Conservation (phyloP, 2,113 vertebrate species). For the Trichechus manatus region DNA sequence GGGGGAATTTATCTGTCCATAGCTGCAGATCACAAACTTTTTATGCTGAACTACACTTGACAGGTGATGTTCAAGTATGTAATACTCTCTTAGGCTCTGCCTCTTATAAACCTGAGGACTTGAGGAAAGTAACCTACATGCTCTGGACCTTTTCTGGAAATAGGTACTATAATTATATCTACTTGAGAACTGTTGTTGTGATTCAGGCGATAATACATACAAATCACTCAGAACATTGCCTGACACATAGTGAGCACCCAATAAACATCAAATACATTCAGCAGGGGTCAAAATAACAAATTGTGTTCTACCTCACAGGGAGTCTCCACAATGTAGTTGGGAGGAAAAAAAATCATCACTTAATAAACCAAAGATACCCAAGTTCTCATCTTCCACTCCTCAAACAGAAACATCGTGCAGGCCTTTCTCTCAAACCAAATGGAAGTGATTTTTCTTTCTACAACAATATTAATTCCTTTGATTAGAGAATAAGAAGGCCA, state of each 20-base stretch:
- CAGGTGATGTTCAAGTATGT: neutral
- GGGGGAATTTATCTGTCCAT: neutral
- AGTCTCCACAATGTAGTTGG: neutral
- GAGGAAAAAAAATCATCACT: neutral
- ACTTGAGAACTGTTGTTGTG: neutral
- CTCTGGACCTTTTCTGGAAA: neutral
- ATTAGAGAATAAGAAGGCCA: constrained; percentile 44
- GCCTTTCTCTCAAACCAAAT: constrained; percentile 53
- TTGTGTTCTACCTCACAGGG: neutral
- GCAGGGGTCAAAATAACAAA: constrained; percentile 7
- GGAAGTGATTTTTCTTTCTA: constrained; percentile 59
- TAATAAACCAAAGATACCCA: neutral
- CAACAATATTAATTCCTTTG: constrained; percentile 62
- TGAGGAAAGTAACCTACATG: neutral
- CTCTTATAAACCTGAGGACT: neutral
- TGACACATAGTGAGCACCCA: neutral
- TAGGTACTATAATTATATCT: neutral
- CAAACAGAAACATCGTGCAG: constrained; percentile 5
- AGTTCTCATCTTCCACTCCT: constrained; percentile 12
- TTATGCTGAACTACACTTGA: neutral
- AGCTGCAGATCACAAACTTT: neutral
- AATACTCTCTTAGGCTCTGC: neutral
- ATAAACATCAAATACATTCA: neutral
- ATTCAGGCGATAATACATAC: neutral
- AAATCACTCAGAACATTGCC: neutral